Evolutionary conservation across 2,113 vertebrate species (phyloP).

Genomic region (Laticauda colubrina): DNA sequence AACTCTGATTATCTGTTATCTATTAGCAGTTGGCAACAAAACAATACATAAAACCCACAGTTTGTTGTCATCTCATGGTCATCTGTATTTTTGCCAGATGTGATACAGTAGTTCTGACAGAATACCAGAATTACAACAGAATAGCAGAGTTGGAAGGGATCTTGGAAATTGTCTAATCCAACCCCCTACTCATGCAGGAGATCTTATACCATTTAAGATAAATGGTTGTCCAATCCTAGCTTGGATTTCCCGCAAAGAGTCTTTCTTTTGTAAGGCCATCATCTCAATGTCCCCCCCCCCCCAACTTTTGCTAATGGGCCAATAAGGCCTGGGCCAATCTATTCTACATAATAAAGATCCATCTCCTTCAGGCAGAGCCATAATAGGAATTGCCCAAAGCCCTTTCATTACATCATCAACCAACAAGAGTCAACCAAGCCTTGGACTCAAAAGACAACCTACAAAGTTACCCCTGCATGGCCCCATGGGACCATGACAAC

Average conservation of each 20-base stretch:
- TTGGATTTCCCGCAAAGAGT: neutral
- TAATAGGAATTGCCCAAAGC: too few relatives aligned
- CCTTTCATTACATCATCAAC: too few relatives aligned
- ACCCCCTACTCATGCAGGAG: neutral
- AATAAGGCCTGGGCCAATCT: too few relatives aligned
- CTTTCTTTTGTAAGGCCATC: neutral
- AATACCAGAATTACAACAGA: neutral
- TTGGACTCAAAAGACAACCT: too few relatives aligned
- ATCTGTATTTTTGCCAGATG: neutral
- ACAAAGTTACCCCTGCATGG: too few relatives aligned
- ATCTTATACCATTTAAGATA: neutral
- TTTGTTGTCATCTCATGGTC: neutral
- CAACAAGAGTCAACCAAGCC: too few relatives aligned
- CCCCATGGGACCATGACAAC: too few relatives aligned
- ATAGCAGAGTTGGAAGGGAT: neutral
- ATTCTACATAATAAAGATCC: too few relatives aligned
- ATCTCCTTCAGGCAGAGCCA: too few relatives aligned
- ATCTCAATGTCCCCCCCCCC: too few relatives aligned
- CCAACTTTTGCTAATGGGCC: too few relatives aligned
- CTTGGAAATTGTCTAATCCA: neutral
- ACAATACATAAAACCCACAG: neutral
- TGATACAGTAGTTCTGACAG: neutral
- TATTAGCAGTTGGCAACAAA: neutral
- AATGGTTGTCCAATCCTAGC: neutral
- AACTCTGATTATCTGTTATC: too few relatives aligned